phyloP scores from a whole-genome alignment of 2,797 vertebrate species.

The Furcifer pardalis region DNA sequence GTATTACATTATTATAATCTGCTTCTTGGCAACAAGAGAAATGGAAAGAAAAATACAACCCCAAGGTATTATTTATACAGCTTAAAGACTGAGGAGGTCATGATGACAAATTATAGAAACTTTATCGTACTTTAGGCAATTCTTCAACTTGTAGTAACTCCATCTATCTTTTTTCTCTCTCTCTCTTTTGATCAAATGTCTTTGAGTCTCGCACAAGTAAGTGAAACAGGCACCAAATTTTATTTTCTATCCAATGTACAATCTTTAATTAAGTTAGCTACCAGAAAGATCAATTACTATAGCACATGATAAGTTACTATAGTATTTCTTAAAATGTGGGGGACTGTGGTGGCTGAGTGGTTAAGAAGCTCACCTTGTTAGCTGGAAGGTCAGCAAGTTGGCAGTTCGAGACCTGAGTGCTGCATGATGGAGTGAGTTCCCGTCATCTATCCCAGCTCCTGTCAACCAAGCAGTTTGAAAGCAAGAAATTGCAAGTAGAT shows the following conservation, averaged over 20 bases:
- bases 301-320: conserved; percentile 15
- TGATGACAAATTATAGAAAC: conserved; percentile 61
- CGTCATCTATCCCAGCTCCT: too few relatives aligned
- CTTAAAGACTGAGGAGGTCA: conserved; percentile 45
- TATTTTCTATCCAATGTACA: conserved; percentile 19
- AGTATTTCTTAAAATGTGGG: conserved; percentile 9
- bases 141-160: conserved; percentile 61
- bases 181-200: too few relatives aligned
- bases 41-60: conserved; percentile 43
- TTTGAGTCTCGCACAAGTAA: conserved; percentile 56
- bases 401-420: too few relatives aligned
- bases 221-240: conserved; percentile 51
- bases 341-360: too few relatives aligned
- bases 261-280: conserved; percentile 37
- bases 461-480: too few relatives aligned
- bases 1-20: conserved; percentile 44
- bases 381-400: too few relatives aligned
- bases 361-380: too few relatives aligned
- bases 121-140: conserved; percentile 49
- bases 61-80: conserved; percentile 58
- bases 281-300: conserved; percentile 15
- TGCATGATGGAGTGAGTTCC: too few relatives aligned
- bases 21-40: conserved; percentile 27
- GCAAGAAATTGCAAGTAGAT: too few relatives aligned
- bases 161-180: conserved; percentile 55